These are phyloP conservation scores for Pterostichus madidus DNA, from an alignment of 2,888 invertebrate genomes.

Conservation along the genomic window DNA sequence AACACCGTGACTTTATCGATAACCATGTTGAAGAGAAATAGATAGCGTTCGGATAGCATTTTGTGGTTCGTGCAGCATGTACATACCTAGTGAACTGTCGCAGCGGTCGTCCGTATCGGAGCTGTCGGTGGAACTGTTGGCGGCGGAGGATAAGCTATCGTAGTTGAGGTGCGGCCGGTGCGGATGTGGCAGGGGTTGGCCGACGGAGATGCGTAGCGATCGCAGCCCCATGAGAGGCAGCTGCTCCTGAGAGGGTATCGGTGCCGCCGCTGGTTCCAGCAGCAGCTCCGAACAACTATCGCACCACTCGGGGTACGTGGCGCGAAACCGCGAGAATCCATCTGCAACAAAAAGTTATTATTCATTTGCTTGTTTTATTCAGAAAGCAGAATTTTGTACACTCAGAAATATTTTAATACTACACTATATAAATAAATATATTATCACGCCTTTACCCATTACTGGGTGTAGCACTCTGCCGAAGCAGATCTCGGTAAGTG, in stretches of 20 bases:
- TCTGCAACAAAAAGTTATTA: constrained; percentile 80
- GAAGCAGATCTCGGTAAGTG: too few species aligned
- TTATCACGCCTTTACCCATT: too few species aligned
- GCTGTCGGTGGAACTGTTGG: constrained; percentile 77
- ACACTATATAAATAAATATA: too few species aligned
- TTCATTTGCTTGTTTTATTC: too few species aligned
- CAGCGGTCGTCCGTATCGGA: constrained; percentile 77
- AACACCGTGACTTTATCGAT: too few species aligned
- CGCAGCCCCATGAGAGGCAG: constrained; percentile 75
- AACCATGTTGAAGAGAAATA: not conserved
- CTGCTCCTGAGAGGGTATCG: constrained; percentile 73
- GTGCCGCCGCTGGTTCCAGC: constrained; percentile 71
- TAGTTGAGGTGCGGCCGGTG: constrained; percentile 73
- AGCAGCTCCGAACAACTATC: constrained; percentile 84
- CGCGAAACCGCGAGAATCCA: constrained; percentile 91
- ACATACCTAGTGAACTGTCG: constrained; percentile 77
- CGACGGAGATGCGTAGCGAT: constrained; percentile 75
- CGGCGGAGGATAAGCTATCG: constrained; percentile 75
- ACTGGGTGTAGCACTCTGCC: too few species aligned
- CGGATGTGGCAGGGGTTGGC: constrained; percentile 72
- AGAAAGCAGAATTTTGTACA: too few species aligned
- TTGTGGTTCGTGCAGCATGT: not conserved
- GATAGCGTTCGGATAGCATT: not conserved
- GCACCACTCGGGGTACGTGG: constrained; percentile 94
- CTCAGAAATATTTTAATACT: too few species aligned